These are phyloP conservation scores for Fragum sueziense DNA, from an alignment of 2,888 invertebrate genomes.

Conservation along the genomic window DNA sequence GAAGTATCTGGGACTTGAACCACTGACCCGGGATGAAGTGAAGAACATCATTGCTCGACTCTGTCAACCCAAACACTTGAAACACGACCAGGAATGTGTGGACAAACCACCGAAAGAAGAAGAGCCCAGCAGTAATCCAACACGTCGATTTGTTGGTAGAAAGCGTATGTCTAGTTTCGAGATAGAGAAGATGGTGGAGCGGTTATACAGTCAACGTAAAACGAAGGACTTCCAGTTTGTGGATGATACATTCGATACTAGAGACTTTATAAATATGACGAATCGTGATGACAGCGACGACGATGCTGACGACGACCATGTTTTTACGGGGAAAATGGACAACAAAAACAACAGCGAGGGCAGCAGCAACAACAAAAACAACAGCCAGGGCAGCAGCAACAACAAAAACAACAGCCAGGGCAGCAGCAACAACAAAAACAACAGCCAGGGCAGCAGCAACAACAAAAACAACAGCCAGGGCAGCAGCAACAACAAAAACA, in stretches of 20 bases:
- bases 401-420: background rate
- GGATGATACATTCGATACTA: slow-evolving; percentile 32
- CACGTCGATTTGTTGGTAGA: slow-evolving; percentile 51
- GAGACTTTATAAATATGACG: slow-evolving; percentile 42
- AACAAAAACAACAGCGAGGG: background rate
- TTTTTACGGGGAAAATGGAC: background rate
- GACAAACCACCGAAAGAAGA: background rate
- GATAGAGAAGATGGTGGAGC: slow-evolving; percentile 54
- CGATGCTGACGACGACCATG: slow-evolving; percentile 6
- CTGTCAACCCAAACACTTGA: slow-evolving; percentile 54
- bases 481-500: background rate
- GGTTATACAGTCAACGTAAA: slow-evolving; percentile 43
- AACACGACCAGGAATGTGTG: slow-evolving; percentile 5
- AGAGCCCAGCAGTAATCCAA: slow-evolving; percentile 8
- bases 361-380: background rate
- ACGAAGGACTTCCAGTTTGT: slow-evolving; percentile 42
- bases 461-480: background rate
- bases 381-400: background rate
- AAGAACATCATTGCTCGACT: slow-evolving; percentile 46
- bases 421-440: background rate
- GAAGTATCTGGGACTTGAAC: slow-evolving; percentile 62
- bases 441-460: background rate
- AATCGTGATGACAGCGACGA: slow-evolving; percentile 22
- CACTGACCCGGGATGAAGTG: slow-evolving; percentile 48
- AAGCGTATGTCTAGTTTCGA: slow-evolving; percentile 54